phyloP scores from a whole-genome alignment of 2,113 vertebrate species.

The Microcebus tavaratra region DNA sequence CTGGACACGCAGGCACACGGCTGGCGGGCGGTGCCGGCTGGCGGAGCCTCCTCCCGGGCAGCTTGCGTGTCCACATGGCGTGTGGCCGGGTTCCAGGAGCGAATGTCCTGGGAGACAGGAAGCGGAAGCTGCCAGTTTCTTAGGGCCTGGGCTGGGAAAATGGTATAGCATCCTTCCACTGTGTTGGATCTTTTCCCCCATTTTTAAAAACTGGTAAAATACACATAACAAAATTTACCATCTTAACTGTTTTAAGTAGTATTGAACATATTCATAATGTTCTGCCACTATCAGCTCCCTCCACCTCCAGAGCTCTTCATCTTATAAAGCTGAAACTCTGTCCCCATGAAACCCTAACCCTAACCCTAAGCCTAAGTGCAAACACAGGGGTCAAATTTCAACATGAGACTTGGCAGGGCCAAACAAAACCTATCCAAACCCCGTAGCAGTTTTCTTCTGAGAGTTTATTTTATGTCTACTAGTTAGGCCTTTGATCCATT shows the following conservation, averaged over 20 bases:
- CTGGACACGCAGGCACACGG: background rate
- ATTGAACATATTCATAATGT: background rate
- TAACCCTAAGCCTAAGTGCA: background rate
- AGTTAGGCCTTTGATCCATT: background rate
- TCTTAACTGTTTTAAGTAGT: background rate
- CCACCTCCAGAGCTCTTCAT: background rate
- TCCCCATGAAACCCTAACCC: background rate
- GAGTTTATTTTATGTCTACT: background rate
- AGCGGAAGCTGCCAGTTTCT: background rate
- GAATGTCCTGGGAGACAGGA: background rate
- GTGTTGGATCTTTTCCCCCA: too few species aligned
- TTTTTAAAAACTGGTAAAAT: background rate
- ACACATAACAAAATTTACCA: background rate
- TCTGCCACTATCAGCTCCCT: background rate
- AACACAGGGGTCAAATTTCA: too few species aligned
- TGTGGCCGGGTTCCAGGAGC: too few species aligned
- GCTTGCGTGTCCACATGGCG: too few species aligned
- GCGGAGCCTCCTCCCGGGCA: background rate
- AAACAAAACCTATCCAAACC: background rate
- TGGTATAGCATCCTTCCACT: background rate
- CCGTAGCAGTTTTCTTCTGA: background rate
- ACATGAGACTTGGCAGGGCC: background rate
- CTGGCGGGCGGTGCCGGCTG: background rate
- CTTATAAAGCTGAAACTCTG: background rate
- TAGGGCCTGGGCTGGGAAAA: background rate